Percentiles rank a stretch among this genome's conserved stretches.
phyloP scores from a whole-genome alignment of 2,888 invertebrate species.

The Busseola fusca region DNA sequence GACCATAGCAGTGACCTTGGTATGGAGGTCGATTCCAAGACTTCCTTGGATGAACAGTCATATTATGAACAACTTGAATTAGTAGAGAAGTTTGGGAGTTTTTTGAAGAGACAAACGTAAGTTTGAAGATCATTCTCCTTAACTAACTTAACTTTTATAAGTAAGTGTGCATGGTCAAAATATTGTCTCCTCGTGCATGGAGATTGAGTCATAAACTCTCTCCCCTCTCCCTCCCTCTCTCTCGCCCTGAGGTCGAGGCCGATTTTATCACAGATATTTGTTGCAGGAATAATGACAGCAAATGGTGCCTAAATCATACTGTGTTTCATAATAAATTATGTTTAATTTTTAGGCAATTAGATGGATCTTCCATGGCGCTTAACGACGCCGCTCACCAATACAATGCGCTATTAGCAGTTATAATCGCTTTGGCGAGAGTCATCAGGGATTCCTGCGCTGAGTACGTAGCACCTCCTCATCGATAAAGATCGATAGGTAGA shows the following conservation, averaged over 20 bases:
- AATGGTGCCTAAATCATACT: neutral
- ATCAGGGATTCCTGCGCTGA: conserved; percentile 35
- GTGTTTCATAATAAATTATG: neutral
- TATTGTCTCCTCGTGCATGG: neutral
- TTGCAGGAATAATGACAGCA: neutral
- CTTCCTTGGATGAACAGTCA: neutral
- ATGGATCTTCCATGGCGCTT: neutral
- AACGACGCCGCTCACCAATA: conserved; percentile 39
- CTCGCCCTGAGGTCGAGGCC: neutral
- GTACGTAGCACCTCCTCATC: conserved; percentile 32
- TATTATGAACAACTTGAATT: conserved; percentile 34
- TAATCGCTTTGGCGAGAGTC: conserved; percentile 30
- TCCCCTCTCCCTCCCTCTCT: neutral
- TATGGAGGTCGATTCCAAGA: neutral
- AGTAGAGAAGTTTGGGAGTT: conserved; percentile 38
- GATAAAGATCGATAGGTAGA: neutral
- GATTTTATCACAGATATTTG: neutral
- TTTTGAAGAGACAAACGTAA: conserved; percentile 43
- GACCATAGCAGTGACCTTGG: neutral
- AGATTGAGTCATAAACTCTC: neutral
- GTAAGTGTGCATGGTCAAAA: neutral
- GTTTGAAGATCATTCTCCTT: conserved; percentile 13
- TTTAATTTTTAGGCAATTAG: conserved; percentile 23
- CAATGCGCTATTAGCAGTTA: conserved; percentile 34
- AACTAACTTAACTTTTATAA: neutral